phyloP scores from a whole-genome alignment of 2,113 vertebrate genomes.

The Uria lomvia region DNA sequence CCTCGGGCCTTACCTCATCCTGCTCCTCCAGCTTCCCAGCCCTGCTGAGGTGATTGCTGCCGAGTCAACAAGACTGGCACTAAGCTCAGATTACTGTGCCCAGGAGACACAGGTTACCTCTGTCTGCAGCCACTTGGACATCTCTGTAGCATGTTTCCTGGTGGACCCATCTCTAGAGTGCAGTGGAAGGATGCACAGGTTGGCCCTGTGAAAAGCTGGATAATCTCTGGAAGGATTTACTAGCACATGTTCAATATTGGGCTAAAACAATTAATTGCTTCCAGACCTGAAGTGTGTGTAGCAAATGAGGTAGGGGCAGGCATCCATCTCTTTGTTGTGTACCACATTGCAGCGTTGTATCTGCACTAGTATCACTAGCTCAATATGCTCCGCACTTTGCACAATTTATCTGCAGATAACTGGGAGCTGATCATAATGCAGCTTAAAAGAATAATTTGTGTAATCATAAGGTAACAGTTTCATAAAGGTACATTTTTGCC shows the following conservation, averaged over 20 bases:
- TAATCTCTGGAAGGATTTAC: background rate
- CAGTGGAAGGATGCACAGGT: rapidly evolving
- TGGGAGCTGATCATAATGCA: rapidly evolving
- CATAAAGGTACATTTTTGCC: background rate
- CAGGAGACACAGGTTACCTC: background rate
- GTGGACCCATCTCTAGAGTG: background rate
- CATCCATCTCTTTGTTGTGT: background rate
- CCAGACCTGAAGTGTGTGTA: background rate
- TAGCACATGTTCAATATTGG: rapidly evolving
- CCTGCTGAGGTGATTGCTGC: background rate
- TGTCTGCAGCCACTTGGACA: background rate
- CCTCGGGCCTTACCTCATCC: background rate
- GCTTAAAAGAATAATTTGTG: background rate
- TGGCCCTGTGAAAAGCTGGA: background rate
- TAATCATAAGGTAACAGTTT: background rate
- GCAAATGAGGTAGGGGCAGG: background rate
- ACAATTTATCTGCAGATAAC: background rate
- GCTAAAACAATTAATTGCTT: background rate
- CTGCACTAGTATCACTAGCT: background rate
- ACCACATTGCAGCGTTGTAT: background rate
- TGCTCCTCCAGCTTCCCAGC: background rate
- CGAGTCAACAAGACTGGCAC: background rate
- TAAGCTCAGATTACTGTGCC: background rate
- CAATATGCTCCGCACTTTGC: background rate
- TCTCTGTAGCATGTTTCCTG: background rate